These are phyloP conservation scores for Heliconius melpomene DNA, from an alignment of 1,140 invertebrate genomes.

Conservation along the genomic window DNA sequence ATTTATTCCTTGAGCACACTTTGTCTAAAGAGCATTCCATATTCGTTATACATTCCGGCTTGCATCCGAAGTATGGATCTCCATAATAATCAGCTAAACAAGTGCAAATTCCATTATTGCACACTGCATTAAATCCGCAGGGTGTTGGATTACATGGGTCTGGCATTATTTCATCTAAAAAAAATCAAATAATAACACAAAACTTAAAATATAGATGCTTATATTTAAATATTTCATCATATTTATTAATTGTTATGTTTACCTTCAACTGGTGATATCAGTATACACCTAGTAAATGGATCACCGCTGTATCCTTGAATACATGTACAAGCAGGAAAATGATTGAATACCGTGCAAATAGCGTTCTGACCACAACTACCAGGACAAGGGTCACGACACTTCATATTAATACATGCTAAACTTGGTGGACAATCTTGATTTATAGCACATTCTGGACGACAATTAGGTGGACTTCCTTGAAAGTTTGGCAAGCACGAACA, in stretches of 20 bases:
- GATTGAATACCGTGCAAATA: constrained; percentile 84
- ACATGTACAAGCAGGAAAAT: constrained; percentile 85
- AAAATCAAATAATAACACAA: too few relatives aligned
- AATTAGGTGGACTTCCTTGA: constrained; percentile 84
- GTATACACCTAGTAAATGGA: constrained; percentile 82
- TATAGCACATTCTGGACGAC: constrained; percentile 85
- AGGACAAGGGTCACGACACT: constrained; percentile 85
- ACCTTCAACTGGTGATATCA: constrained; percentile 75
- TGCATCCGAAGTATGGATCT: constrained; percentile 86
- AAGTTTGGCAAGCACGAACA: constrained; percentile 84
- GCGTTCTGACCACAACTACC: constrained; percentile 85
- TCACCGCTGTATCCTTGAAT: constrained; percentile 84
- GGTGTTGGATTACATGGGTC: constrained; percentile 86
- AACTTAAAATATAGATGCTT: not conserved
- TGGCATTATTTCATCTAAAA: constrained; percentile 75
- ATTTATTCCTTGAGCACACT: constrained; percentile 87
- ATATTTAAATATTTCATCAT: not conserved
- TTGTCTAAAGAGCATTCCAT: constrained; percentile 85
- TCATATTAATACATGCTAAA: constrained; percentile 84
- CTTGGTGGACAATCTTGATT: constrained; percentile 84
- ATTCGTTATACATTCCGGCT: constrained; percentile 86
- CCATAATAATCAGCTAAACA: constrained; percentile 86
- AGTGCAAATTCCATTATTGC: constrained; percentile 84
- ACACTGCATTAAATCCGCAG: constrained; percentile 87
- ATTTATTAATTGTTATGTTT: constrained; percentile 2